Evolutionary conservation across 1,140 invertebrate genomes (phyloP), one percentile per base, ranked within the genome.

Genomic region (Cydia fagiglandana): DNA sequence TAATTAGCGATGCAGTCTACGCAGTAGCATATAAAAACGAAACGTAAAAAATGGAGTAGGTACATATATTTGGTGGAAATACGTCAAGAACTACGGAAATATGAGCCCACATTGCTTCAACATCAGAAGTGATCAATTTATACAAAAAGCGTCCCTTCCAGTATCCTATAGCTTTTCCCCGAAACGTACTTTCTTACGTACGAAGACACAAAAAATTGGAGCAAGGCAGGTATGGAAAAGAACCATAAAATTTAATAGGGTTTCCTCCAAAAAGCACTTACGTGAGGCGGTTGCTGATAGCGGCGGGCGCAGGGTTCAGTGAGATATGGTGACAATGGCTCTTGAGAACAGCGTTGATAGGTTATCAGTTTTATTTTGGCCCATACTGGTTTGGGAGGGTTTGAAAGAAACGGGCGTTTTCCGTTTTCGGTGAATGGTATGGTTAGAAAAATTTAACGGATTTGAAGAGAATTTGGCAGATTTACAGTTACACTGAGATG

Each of bases 211-310:
- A 92, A 92, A 91, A 92, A 92, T 89, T 92, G 89, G 90, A 92
- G 90, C 90, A 92, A 83, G 81, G 83, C 89, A 81, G 85, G 88
- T 92, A 92, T 89, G 90, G 90, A 90, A 90, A 92, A 90, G 88
- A 86, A 82, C 84, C 88, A 89, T 91, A 91, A 92, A 92, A 92
- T 90, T 92, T 92, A 91, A 92, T 91, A 91, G 87, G 88, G 84
- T 92, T 91, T 90, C 88, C 90, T 84, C 85, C 86, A 89, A 91
- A 90, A 90, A 90, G 83, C 81, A 84, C 83, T 85, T 88, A 91
- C 89, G 88, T 91, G 90, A 85, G 82, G 53, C 34, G 90, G 74
- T 75, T 92, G 80, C 80, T 64, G 82, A 88, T 85, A 79, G 81
- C 79, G 79, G 82, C 79, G 79, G 38, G 78, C 84, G 86, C 82